phyloP scores from a whole-genome alignment of 2,888 invertebrate species.

The Trachelus tabidus region DNA sequence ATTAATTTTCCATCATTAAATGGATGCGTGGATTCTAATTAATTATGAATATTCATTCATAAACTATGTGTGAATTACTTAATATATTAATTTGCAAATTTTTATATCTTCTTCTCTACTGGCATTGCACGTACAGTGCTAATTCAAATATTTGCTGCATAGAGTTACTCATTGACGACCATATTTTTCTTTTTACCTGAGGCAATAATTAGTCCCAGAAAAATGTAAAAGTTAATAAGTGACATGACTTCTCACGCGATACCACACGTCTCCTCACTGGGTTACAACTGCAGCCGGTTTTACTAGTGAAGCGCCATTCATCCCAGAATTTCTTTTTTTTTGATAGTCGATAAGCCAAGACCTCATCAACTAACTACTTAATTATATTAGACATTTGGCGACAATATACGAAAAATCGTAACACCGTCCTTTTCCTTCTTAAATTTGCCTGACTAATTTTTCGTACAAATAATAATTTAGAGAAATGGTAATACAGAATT shows the following conservation, averaged over 20 bases:
- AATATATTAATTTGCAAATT: neutral
- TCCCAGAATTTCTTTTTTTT: conserved; percentile 43
- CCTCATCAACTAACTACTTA: conserved; percentile 39
- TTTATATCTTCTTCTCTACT: neutral
- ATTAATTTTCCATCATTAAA: neutral
- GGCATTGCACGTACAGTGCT: neutral
- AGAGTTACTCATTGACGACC: neutral
- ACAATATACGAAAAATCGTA: neutral
- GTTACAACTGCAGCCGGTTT: conserved; percentile 49
- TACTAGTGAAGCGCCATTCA: conserved; percentile 45
- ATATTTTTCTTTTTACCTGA: conserved; percentile 37
- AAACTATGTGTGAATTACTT: neutral
- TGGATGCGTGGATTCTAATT: neutral
- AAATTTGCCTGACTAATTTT: neutral
- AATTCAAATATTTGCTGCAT: neutral
- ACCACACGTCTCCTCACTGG: conserved; percentile 42
- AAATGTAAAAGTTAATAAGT: conserved; percentile 29
- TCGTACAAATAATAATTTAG: neutral
- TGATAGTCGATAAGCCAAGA: conserved; percentile 38
- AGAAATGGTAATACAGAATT: neutral
- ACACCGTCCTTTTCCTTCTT: neutral
- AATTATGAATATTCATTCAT: neutral
- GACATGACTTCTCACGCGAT: conserved; percentile 40
- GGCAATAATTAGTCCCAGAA: conserved; percentile 32
- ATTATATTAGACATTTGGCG: conserved; percentile 17